Evolutionary conservation across 2,888 invertebrate species (phyloP).

Genomic region (Physocephala rufipes): DNA sequence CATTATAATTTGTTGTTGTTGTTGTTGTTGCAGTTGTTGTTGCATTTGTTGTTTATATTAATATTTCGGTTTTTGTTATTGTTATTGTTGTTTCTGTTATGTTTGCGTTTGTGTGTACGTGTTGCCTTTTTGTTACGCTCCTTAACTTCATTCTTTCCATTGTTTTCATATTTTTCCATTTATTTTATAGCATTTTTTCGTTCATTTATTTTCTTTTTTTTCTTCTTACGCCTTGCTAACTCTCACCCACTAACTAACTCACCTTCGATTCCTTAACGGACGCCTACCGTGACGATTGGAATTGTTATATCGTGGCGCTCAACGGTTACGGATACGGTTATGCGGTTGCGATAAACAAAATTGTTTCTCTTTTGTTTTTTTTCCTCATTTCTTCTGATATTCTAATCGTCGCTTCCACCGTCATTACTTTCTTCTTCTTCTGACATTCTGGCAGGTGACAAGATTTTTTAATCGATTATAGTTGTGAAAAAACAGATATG

Average conservation of each 20-base stretch:
- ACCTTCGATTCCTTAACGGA: constrained; percentile 46
- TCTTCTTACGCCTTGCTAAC: no score
- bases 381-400: constrained; percentile 20
- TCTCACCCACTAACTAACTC: no score
- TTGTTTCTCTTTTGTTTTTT: no score
- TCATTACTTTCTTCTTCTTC: no score
- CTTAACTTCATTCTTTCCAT: background rate
- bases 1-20: background rate
- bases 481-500: background rate
- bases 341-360: constrained; percentile 34
- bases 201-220: constrained; percentile 9
- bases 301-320: constrained; percentile 54
- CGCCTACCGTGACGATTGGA: constrained; percentile 62
- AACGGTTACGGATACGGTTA: constrained; percentile 47
- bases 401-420: background rate
- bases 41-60: background rate
- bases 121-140: no score
- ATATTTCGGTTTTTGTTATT: background rate
- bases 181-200: constrained; percentile 11
- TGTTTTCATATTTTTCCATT: background rate
- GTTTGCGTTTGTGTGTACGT: no score
- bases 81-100: constrained; percentile 1
- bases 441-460: constrained; percentile 22
- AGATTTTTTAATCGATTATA: background rate
- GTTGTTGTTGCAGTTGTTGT: background rate